Conservation (phyloP, 2,888 invertebrate species). For the Ophion ventricosus region DNA sequence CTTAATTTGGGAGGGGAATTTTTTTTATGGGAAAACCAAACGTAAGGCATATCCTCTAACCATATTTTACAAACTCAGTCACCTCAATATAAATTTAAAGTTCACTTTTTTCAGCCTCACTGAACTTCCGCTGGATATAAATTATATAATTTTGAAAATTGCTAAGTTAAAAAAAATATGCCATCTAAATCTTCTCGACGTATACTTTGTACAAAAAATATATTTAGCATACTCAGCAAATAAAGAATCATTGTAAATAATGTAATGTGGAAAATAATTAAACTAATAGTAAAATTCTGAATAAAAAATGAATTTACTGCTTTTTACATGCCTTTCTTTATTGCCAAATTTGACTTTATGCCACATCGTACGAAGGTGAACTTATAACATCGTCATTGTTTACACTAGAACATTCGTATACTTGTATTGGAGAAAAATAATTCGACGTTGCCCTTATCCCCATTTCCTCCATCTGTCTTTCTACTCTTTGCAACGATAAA, state of each 20-base stretch:
- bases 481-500: background rate
- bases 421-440: background rate
- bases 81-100: no score
- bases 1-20: no score
- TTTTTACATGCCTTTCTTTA: no score
- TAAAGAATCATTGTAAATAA: slow-evolving; percentile 1
- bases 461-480: background rate
- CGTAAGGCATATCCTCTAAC: background rate
- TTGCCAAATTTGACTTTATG: slow-evolving; percentile 11
- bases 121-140: no score
- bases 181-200: background rate
- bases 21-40: no score
- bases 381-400: slow-evolving; percentile 1
- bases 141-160: no score
- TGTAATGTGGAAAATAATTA: no score
- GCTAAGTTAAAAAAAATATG: background rate
- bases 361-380: background rate
- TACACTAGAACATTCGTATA: slow-evolving; percentile 3
- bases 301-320: no score
- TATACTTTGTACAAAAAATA: slow-evolving; percentile 14
- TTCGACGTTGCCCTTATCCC: background rate
- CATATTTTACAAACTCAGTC: background rate
- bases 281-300: no score
- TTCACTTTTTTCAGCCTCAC: no score
- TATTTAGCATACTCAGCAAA: background rate